Conservation (phyloP, 2,888 invertebrate species). For the Lasius platythorax region DNA sequence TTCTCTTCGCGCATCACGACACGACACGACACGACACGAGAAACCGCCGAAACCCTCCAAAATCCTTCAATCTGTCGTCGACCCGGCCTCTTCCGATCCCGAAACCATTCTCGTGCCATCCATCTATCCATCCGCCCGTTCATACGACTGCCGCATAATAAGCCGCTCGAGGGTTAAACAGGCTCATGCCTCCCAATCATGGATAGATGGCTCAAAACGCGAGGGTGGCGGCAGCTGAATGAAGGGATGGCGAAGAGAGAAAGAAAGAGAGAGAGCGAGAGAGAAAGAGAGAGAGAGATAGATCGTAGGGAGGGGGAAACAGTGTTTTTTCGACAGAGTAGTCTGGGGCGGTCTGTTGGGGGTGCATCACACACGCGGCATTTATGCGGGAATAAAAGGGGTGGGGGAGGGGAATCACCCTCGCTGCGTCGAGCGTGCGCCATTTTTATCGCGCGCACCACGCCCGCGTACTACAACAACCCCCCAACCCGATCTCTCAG, state of each 20-base stretch:
- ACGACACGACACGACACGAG: slow-evolving; percentile 17
- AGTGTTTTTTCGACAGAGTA: slow-evolving; percentile 73
- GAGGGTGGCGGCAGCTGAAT: slow-evolving; percentile 67
- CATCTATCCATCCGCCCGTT: slow-evolving; percentile 70
- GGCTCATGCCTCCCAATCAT: slow-evolving; percentile 72
- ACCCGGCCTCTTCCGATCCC: slow-evolving; percentile 50
- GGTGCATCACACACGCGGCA: slow-evolving; percentile 80
- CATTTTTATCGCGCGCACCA: slow-evolving; percentile 84
- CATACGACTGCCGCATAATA: slow-evolving; percentile 77
- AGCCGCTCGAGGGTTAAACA: slow-evolving; percentile 79
- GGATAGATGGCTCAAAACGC: slow-evolving; percentile 45
- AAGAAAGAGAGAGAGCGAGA: background rate
- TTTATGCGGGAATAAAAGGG: slow-evolving; percentile 78
- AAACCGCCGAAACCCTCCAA: slow-evolving; percentile 68
- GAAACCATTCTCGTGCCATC: slow-evolving; percentile 76
- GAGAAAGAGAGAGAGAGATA: slow-evolving; percentile 40
- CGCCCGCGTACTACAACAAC: slow-evolving; percentile 80
- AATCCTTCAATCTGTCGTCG: slow-evolving; percentile 72
- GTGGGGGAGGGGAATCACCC: slow-evolving; percentile 61
- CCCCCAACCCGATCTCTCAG: slow-evolving; percentile 66
- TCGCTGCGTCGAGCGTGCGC: slow-evolving; percentile 78
- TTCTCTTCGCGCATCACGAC: slow-evolving; percentile 25
- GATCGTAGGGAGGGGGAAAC: slow-evolving; percentile 38
- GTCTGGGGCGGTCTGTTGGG: slow-evolving; percentile 80
- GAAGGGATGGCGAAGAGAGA: slow-evolving; percentile 35